Percentiles rank a stretch among this genome's conserved stretches.
These are phyloP conservation scores for Aromia moschata DNA, from an alignment of 2,888 invertebrate species.

Conservation along the genomic window DNA sequence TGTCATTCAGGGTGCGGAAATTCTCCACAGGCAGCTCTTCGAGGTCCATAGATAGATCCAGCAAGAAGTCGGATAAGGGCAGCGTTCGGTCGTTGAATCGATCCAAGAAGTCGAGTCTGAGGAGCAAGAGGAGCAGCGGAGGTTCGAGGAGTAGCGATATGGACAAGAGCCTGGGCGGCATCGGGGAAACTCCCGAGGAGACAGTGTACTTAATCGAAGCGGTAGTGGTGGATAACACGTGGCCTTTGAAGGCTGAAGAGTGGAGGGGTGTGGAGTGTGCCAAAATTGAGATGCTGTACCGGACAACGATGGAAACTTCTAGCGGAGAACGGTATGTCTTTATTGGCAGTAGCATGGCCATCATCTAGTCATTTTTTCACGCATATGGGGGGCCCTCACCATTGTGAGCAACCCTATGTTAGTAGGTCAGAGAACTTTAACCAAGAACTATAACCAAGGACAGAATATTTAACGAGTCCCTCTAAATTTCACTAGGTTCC, in stretches of 20 bases:
- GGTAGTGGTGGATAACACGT: conserved; percentile 57
- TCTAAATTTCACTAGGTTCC: no score
- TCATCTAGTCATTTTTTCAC: no score
- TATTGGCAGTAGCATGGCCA: no score
- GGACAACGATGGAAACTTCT: conserved; percentile 9
- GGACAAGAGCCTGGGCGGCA: neutral
- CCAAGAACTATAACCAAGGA: no score
- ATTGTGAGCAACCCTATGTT: no score
- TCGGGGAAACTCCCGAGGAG: neutral
- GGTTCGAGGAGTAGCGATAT: neutral
- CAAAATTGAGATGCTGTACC: conserved; percentile 26
- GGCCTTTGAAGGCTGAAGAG: conserved; percentile 61
- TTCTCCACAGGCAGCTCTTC: neutral
- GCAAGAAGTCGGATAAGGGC: neutral
- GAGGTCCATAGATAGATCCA: neutral
- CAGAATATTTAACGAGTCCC: no score
- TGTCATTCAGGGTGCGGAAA: neutral
- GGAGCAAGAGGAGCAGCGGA: neutral
- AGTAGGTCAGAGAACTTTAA: no score
- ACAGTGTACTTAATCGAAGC: conserved; percentile 45
- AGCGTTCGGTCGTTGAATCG: neutral
- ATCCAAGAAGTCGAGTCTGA: neutral
- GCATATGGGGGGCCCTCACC: no score
- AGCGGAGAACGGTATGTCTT: neutral
- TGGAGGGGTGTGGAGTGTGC: conserved; percentile 55